These are phyloP conservation scores for Gymnorhina tibicen DNA, from an alignment of 2,113 vertebrate genomes.

Conservation along the genomic window DNA sequence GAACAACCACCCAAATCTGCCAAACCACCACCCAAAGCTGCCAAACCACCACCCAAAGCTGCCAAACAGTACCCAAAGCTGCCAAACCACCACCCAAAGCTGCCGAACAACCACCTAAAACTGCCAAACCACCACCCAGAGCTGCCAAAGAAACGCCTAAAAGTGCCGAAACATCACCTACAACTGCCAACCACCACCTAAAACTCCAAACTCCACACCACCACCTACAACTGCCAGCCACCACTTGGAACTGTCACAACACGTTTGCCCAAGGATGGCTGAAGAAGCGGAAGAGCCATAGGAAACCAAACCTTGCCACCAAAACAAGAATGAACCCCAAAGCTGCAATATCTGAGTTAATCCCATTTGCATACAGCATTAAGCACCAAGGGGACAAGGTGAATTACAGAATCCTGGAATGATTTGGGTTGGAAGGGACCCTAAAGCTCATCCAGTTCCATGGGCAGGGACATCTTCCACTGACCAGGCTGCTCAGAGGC, in stretches of 20 bases:
- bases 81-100: accelerated
- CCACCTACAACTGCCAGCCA: neutral
- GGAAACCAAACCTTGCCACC: neutral
- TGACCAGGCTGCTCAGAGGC: neutral
- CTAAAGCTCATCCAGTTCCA: neutral
- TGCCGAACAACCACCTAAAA: accelerated
- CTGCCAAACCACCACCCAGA: accelerated
- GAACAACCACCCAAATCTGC: neutral
- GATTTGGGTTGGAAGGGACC: neutral
- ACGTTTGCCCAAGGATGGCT: neutral
- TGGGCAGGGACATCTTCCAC: neutral
- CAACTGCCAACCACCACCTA: neutral
- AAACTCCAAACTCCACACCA: neutral
- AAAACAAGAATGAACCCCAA: neutral
- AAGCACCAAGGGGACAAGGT: neutral
- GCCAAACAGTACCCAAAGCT: neutral
- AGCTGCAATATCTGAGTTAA: neutral
- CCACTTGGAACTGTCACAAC: neutral
- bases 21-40: neutral
- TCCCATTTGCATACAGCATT: neutral
- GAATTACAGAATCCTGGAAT: neutral
- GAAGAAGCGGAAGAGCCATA: neutral
- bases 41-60: too few species aligned
- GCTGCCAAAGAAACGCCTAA: accelerated
- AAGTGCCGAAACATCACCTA: neutral